These are phyloP conservation scores for Muscina levida DNA, from an alignment of 2,888 invertebrate species.

Conservation along the genomic window DNA sequence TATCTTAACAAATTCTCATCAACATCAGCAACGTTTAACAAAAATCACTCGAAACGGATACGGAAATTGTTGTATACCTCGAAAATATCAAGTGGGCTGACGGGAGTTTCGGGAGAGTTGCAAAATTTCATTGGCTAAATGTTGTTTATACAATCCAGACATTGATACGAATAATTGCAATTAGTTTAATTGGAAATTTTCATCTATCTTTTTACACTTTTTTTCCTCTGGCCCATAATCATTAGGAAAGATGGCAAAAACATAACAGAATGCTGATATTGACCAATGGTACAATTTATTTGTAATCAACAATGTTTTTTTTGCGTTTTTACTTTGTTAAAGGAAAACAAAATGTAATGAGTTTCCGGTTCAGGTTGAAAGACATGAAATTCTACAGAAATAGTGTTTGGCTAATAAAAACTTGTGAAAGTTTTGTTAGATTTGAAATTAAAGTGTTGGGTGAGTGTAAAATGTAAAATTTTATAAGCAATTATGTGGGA, in stretches of 20 bases:
- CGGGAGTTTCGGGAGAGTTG: background rate
- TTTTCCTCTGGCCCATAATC: conserved; percentile 7
- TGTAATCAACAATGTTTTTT: background rate
- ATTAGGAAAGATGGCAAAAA: background rate
- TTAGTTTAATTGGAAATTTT: conserved; percentile 59
- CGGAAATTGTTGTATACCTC: conserved; percentile 25
- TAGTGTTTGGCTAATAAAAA: too few relatives aligned
- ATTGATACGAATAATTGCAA: conserved; percentile 46
- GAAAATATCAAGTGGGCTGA: conserved; percentile 10
- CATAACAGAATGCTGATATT: background rate
- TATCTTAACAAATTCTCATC: background rate
- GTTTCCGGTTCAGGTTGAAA: too few relatives aligned
- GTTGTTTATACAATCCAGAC: conserved; percentile 19
- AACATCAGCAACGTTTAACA: background rate
- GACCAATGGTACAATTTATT: background rate
- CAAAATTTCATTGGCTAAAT: background rate
- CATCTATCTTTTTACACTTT: conserved; percentile 19
- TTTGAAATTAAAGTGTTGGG: too few relatives aligned
- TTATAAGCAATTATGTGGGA: too few relatives aligned
- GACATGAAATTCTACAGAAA: too few relatives aligned
- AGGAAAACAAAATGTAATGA: background rate
- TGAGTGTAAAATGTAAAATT: too few relatives aligned
- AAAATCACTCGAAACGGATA: conserved; percentile 2
- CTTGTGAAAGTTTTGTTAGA: too few relatives aligned
- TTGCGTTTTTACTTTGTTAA: too few relatives aligned